Evolutionary conservation across 2,113 vertebrate species (phyloP), one percentile per base, ranked within the genome.

Genomic region (Nibea albiflora): DNA sequence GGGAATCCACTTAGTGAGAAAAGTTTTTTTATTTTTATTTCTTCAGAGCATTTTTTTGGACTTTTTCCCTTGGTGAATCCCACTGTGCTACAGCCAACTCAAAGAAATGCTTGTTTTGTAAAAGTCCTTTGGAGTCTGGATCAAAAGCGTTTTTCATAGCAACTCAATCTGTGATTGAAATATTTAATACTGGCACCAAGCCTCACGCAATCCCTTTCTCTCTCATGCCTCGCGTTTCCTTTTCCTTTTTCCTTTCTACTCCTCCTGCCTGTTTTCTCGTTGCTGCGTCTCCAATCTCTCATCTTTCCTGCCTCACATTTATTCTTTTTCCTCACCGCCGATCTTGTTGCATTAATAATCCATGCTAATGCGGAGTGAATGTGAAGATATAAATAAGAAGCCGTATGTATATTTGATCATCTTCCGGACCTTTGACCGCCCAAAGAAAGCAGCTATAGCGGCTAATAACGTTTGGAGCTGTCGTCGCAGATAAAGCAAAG

Each of bases 31-130:
- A 63, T 53, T 68, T 47, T 44, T 47, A 19, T 11, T 24, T 4
- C 54, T 62, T 44, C 63, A 64, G 52, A 81, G 71, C 49, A 57
- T 76, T 75, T 88, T 88, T n/a, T 77, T 72, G 63, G 65, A 67
- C 69, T 73, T 53, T 76, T 57, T 24, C 70, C 76, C 78, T 65
- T 10, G 66, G 87, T 89, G 83, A 82, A 83, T 89, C 87, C 87
- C 71, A 80, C 86, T 80, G 84, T 79, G 88, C 86, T 81, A 24
- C 39, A 81, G 86, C 81, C 89, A 82, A 85, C 82, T 89, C 85
- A 84, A 90, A 83, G 86, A 88, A 89, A 86, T 72, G 57, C 89
- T 76, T 91, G 88, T 92, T 92, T 86, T 82, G 74, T 89, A 81
- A 89, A 92, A 89, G 81, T 76, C 77, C 76, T 92, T 90, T 90